Base-by-base conservation (phyloP, 2,888 invertebrate species). In the Crematogaster levior region DNA sequence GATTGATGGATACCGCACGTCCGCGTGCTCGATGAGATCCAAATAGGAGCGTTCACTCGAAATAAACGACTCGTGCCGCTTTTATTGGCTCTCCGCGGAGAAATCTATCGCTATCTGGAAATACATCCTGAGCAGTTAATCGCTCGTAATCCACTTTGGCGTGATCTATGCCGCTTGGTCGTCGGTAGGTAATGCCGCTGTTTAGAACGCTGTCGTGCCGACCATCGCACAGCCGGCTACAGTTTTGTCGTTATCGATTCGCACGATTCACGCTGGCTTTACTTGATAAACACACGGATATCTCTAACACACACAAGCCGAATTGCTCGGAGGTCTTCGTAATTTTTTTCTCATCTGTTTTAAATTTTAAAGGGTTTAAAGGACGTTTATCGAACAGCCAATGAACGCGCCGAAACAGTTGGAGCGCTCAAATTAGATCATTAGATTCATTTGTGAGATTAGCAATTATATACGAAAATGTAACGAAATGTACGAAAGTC, bases 101-200 rank as follows among this genome's bases (percentile, higher is more conserved):
- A 24, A 68, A 79, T 79, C 77, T 79, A 79, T 79, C 56, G 77
- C 77, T 79, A 66, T 43, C 77, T 66, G 77, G 66, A 66, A 56
- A 66, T 79, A 79, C 77, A 68, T 66, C 56, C 66, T 56, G 77
- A 77, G 77, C 53, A 79, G 77, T 66, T 79, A 66, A 79, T 79
- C 77, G 77, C 77, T 79, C 66, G 66, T 79, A 79, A 79, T 79
- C 77, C 56, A 79, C 77, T 79, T 79, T 79, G 77, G 77, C 56
- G 77, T 79, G 77, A 79, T 79, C 77, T 66, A 66, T 79, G 66
- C 66, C 77, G 66, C 66, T 66, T 43, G 66, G 56, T 79, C 68
- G 66, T 66, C 30, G 77, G 77, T 77, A 63, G 66, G 66, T 79
- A 75, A 43, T 34, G 34, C 18, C 46, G 24, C 40, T 40, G 56